phyloP scores from a whole-genome alignment of 1,140 invertebrate genomes.

The Drosophila santomea region DNA sequence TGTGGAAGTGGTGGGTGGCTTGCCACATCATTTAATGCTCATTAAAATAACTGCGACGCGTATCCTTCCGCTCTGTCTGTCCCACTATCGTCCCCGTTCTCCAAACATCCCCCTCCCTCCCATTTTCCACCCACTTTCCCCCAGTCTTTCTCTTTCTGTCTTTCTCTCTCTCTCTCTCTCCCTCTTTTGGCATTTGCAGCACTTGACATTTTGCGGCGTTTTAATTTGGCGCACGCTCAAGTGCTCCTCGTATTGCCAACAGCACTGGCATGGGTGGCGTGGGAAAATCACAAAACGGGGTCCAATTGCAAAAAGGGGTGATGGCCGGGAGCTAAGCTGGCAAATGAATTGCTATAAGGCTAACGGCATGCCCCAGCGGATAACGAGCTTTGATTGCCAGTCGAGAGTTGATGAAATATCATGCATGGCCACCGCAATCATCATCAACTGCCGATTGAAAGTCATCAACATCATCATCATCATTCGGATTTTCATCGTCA shows the following conservation, averaged over 20 bases:
- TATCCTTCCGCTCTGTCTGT: constrained; percentile 58
- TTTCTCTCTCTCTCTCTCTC: constrained; percentile 4
- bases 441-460: neutral
- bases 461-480: constrained; percentile 3
- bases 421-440: constrained; percentile 5
- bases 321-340: constrained; percentile 25
- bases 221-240: constrained; percentile 79
- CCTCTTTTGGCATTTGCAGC: constrained; percentile 50
- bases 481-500: neutral
- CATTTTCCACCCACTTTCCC: neutral
- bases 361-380: constrained; percentile 41
- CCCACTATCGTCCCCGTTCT: constrained; percentile 15
- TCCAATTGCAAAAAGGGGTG: neutral
- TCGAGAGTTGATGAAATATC: constrained; percentile 38
- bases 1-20: constrained; percentile 20
- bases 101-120: too few species aligned
- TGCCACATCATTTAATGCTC: constrained; percentile 82
- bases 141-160: neutral
- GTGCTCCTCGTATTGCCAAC: constrained; percentile 57
- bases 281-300: neutral
- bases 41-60: constrained; percentile 76
- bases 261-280: constrained; percentile 13
- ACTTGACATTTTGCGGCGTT: constrained; percentile 81
- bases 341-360: constrained; percentile 51
- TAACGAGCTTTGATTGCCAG: constrained; percentile 51